Evolutionary conservation across 2,888 invertebrate species (phyloP), one percentile per base, ranked within the genome.

Genomic region (Tigriopus californicus): DNA sequence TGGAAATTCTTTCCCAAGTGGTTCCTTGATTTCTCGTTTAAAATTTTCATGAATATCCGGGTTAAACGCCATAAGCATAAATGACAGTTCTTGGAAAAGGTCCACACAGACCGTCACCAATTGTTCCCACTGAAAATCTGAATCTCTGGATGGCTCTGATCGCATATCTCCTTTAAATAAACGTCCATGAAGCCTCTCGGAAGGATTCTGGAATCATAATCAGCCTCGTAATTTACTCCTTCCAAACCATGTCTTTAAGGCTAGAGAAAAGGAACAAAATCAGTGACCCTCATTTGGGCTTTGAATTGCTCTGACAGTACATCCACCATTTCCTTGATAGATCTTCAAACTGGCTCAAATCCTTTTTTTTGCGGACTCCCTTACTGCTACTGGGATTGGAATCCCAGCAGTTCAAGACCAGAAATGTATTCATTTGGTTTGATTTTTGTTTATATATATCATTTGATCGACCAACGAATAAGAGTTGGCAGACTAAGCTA

Each of bases 171-270:
- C 13, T 13, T 18, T 20, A 56, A 46, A 22, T 56, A 56, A 33
- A 56, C 18, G 44, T 56, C 56, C 6, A 56, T 56, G 15, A 56
- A 56, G 33, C 44, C 56, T 33, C 44, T 56, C 11, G 56, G 44
- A 22, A 12, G 20, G 4, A 24, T 24, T 6, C 13, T 33, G 3
- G 33, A n/a, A 2, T 56, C 56, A 8, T 44, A 10, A 46, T 20
- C 22, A 4, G 11, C 13, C 20, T 15, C 12, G 24, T 56, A 44
- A 10, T 56, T 46, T 15, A 44, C 22, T 15, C n/a, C n/a, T 42
- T n/a, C 24, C 25, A 1, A 20, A 56, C 44, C 24, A 56, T 42
- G 18, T 44, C 20, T 15, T 56, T 56, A 42, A 56, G 20, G n/a
- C 6, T 13, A 10, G 15, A 54, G 41, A 18, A 44, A 18, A 22